phyloP scores from a whole-genome alignment of 1,140 invertebrate genomes.

The Drosophila mojavensis region DNA sequence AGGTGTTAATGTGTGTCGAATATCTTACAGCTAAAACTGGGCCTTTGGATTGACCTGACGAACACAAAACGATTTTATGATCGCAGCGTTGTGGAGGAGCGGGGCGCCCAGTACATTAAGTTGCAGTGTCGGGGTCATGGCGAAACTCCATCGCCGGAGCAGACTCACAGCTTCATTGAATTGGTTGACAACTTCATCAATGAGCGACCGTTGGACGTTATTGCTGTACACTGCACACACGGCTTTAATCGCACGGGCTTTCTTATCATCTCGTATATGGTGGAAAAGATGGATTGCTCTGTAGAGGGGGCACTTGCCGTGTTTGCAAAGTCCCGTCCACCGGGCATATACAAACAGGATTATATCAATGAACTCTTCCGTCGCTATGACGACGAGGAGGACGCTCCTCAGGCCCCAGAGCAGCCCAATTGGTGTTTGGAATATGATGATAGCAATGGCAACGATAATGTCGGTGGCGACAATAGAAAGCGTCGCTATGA shows the following conservation, averaged over 20 bases:
- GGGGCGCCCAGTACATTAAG: slow-evolving; percentile 93
- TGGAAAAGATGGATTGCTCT: slow-evolving; percentile 91
- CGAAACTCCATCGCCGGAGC: slow-evolving; percentile 90
- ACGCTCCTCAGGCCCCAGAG: slow-evolving; percentile 89
- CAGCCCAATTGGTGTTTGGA: slow-evolving; percentile 92
- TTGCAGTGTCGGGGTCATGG: slow-evolving; percentile 94
- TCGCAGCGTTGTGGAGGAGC: slow-evolving; percentile 89
- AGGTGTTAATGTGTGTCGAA: background rate
- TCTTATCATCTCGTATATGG: slow-evolving; percentile 95
- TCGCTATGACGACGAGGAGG: slow-evolving; percentile 91
- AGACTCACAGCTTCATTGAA: slow-evolving; percentile 91
- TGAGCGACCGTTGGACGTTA: slow-evolving; percentile 91
- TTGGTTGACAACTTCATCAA: slow-evolving; percentile 91
- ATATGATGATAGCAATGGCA: slow-evolving; percentile 72
- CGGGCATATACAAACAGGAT: slow-evolving; percentile 92
- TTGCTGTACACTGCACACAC: slow-evolving; percentile 99
- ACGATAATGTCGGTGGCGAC: slow-evolving; percentile 24
- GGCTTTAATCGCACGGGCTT: slow-evolving; percentile 99
- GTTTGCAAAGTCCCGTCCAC: slow-evolving; percentile 90
- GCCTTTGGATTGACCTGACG: slow-evolving; percentile 98
- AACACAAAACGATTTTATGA: slow-evolving; percentile 97
- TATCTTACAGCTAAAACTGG: slow-evolving; percentile 89
- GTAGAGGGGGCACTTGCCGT: slow-evolving; percentile 91
- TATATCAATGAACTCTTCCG: slow-evolving; percentile 90
- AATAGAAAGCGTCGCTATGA: slow-evolving; percentile 49